Conservation (phyloP, 2,797 vertebrate genomes). For the Melanotaenia trifasciata region DNA sequence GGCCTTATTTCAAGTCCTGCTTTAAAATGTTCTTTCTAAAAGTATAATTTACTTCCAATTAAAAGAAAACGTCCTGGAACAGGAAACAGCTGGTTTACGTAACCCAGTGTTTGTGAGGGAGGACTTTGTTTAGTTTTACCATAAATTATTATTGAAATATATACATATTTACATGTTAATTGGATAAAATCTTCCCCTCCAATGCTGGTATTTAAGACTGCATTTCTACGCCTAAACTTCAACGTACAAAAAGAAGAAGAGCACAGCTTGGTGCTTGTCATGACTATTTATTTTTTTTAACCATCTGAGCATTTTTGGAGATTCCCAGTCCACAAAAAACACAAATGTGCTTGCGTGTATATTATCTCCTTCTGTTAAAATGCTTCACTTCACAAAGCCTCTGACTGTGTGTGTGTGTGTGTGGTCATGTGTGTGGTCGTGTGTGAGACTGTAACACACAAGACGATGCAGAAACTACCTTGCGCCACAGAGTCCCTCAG, state of each 20-base stretch:
- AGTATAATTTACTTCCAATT: constrained; percentile 52
- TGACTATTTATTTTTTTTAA: constrained; percentile 17
- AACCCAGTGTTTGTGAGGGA: constrained; percentile 27
- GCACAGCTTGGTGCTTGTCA: constrained; percentile 14
- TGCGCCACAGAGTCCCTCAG: constrained; percentile 28
- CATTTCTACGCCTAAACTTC: constrained; percentile 14
- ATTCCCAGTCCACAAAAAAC: constrained; percentile 14
- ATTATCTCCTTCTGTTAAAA: constrained; percentile 38
- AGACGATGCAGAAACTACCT: constrained; percentile 29
- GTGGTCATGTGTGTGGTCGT: too few relatives aligned
- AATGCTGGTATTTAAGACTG: background rate
- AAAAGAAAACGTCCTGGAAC: constrained; percentile 48
- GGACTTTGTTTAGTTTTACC: constrained; percentile 30
- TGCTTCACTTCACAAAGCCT: constrained; percentile 47
- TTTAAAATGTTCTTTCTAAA: constrained; percentile 49
- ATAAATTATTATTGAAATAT: constrained; percentile 42
- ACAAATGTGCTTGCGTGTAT: constrained; percentile 34
- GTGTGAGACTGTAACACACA: constrained; percentile 30
- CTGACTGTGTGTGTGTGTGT: constrained; percentile 11
- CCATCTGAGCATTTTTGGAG: constrained; percentile 21
- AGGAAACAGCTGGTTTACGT: constrained; percentile 55
- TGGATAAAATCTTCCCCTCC: constrained; percentile 16
- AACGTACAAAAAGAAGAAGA: background rate
- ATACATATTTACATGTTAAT: constrained; percentile 40
- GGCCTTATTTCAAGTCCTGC: constrained; percentile 50